These are phyloP conservation scores for Pimpla rufipes DNA, from an alignment of 2,888 invertebrate species.

Conservation along the genomic window DNA sequence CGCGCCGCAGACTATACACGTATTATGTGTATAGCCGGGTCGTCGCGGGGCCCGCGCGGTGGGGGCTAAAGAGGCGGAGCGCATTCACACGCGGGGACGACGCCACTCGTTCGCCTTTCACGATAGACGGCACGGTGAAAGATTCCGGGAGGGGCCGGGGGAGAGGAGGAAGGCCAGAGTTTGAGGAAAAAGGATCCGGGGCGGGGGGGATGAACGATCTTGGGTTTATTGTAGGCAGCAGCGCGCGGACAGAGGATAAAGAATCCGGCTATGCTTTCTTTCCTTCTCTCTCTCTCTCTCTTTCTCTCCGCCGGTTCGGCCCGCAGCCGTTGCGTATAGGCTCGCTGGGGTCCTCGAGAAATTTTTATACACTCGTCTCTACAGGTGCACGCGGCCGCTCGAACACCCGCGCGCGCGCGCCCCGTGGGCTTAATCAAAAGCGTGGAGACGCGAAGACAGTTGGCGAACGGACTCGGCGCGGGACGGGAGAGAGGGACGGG, in stretches of 20 bases:
- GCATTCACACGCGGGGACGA: conserved; percentile 62
- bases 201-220: conserved; percentile 26
- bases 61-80: conserved; percentile 58
- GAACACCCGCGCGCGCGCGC: conserved; percentile 41
- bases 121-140: conserved; percentile 37
- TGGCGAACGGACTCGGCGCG: conserved; percentile 33
- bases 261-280: conserved; percentile 43
- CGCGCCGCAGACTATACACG: not conserved
- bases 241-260: conserved; percentile 63
- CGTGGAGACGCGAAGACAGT: conserved; percentile 62
- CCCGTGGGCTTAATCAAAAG: conserved; percentile 67
- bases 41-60: not conserved
- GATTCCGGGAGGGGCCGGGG: conserved; percentile 29
- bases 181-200: not conserved
- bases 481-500: too few species aligned
- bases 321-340: not conserved
- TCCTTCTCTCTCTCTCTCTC: conserved; percentile 33
- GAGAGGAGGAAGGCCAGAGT: conserved; percentile 7
- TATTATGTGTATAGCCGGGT: not conserved
- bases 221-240: conserved; percentile 52
- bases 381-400: conserved; percentile 57
- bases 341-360: conserved; percentile 21
- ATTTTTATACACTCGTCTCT: conserved; percentile 52
- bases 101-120: conserved; percentile 45
- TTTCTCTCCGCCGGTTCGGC: conserved; percentile 9